Conservation (phyloP, 1,140 invertebrate species). For the Hestina assimilis region DNA sequence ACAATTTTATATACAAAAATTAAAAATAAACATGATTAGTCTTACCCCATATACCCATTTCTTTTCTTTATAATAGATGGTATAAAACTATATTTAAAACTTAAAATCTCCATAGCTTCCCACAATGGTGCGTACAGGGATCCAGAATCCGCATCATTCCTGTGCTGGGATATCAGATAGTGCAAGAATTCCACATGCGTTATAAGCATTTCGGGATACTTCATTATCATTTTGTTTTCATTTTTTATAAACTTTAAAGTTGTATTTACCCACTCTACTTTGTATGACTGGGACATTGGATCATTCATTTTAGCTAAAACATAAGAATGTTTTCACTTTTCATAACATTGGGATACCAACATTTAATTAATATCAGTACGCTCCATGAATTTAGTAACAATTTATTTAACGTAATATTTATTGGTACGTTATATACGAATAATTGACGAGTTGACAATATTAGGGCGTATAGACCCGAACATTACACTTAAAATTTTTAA, state of each 20-base stretch:
- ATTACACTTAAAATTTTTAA: too few relatives aligned
- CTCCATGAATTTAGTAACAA: too few relatives aligned
- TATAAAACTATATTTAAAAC: conserved; percentile 34
- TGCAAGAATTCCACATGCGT: conserved; percentile 30
- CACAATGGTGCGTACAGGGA: conserved; percentile 26
- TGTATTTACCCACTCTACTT: conserved; percentile 35
- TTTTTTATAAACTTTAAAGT: conserved; percentile 42
- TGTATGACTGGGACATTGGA: conserved; percentile 21
- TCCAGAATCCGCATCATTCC: conserved; percentile 20
- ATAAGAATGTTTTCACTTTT: too few relatives aligned
- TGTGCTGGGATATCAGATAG: conserved; percentile 18
- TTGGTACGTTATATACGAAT: too few relatives aligned
- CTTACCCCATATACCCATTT: conserved; percentile 25
- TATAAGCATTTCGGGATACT: conserved; percentile 37
- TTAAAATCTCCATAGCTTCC: conserved; percentile 27
- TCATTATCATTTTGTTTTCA: conserved; percentile 18
- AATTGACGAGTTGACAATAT: too few relatives aligned
- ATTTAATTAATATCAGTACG: too few relatives aligned
- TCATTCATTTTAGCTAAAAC: conserved; percentile 12
- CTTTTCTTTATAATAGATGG: neutral
- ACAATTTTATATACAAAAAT: neutral
- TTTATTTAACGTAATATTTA: too few relatives aligned
- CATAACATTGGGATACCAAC: too few relatives aligned
- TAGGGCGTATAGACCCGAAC: too few relatives aligned
- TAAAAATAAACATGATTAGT: neutral